Percentiles rank a stretch among this genome's conserved stretches.
Evolutionary conservation across 2,113 vertebrate species (phyloP).

Genomic region (Aramus guarauna): DNA sequence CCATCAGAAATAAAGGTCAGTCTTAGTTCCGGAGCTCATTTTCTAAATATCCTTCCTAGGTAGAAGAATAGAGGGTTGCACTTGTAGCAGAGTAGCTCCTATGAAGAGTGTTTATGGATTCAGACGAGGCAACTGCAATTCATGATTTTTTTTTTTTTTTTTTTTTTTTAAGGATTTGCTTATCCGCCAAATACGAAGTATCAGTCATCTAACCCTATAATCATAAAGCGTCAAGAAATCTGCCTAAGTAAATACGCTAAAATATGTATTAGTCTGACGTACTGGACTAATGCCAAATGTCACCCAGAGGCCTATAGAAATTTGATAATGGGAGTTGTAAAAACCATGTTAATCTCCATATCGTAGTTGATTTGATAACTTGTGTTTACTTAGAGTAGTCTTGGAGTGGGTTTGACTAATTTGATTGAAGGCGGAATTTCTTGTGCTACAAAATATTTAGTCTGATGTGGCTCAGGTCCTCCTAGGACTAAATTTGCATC

Average conservation of each 20-base stretch:
- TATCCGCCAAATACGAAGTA: neutral
- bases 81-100: slow-evolving; percentile 8
- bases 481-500: slow-evolving; percentile 39
- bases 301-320: neutral
- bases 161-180: neutral
- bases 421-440: slow-evolving; percentile 42
- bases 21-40: slow-evolving; percentile 48
- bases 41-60: slow-evolving; percentile 39
- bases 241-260: neutral
- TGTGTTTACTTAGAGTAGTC: neutral
- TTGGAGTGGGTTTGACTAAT: neutral
- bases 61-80: slow-evolving; percentile 17
- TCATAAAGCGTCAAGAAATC: slow-evolving; percentile 5
- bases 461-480: slow-evolving; percentile 33
- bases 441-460: neutral
- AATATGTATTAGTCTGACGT: neutral
- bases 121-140: neutral
- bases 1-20: slow-evolving; percentile 95
- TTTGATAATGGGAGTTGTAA: neutral
- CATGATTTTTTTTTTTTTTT: too few relatives aligned
- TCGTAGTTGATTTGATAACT: neutral
- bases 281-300: neutral
- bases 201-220: slow-evolving; percentile 24
- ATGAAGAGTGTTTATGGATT: neutral
- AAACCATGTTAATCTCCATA: neutral